A percentile compares a stretch with the other conserved stretches of the same genome.
These are phyloP conservation scores for Melanaphis sacchari DNA, from an alignment of 1,140 invertebrate species.

Conservation along the genomic window DNA sequence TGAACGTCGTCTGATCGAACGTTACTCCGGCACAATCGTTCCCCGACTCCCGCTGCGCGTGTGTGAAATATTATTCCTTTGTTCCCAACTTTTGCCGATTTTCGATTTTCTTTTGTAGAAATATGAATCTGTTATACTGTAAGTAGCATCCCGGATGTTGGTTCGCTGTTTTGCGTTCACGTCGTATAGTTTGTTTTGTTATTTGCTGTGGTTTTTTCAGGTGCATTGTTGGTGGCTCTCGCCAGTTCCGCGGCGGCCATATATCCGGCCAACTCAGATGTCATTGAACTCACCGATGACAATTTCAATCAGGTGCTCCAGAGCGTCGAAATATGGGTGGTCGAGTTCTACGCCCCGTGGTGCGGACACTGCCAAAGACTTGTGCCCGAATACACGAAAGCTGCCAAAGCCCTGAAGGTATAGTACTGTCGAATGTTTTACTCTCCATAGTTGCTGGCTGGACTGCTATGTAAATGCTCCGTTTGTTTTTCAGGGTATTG, in stretches of 20 bases:
- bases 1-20: neutral
- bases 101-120: neutral
- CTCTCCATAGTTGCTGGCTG: neutral
- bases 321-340: conserved; percentile 68
- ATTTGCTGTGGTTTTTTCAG: neutral
- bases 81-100: neutral
- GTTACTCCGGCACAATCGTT: neutral
- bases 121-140: conserved; percentile 3
- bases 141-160: neutral
- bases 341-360: conserved; percentile 81
- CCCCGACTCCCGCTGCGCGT: neutral
- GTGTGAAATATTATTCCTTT: neutral
- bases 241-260: conserved; percentile 32
- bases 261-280: conserved; percentile 64
- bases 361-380: conserved; percentile 77
- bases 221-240: neutral
- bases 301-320: conserved; percentile 64
- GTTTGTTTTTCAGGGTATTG: conserved; percentile 74
- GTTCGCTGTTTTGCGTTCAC: neutral
- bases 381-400: conserved; percentile 81
- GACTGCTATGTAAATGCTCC: neutral
- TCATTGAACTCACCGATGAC: conserved; percentile 62
- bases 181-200: neutral
- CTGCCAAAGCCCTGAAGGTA: conserved; percentile 86
- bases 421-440: neutral